A percentile compares a stretch with the other conserved stretches of the same genome.
phyloP scores from a whole-genome alignment of 2,113 vertebrate species.

The Ivindomyrus marchei region DNA sequence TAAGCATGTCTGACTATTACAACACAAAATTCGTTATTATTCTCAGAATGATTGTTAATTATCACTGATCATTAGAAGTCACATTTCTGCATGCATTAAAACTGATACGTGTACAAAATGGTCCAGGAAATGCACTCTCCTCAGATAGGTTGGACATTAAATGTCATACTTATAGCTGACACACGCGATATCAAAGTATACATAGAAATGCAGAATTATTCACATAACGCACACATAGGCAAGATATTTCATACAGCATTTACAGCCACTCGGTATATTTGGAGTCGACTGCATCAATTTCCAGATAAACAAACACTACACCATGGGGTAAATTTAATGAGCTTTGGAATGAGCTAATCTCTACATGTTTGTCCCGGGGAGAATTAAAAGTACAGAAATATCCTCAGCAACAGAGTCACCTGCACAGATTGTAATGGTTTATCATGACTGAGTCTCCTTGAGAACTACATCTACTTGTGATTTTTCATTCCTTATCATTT shows the following conservation, averaged over 20 bases:
- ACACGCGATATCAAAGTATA: not conserved
- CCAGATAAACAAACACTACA: slow-evolving; percentile 9
- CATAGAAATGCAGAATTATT: not conserved
- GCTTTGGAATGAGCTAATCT: slow-evolving; percentile 23
- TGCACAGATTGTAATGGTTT: slow-evolving; percentile 54
- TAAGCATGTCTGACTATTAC: not conserved
- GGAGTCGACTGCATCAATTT: not conserved
- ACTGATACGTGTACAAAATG: not conserved
- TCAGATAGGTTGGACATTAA: not conserved
- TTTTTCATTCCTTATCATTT: slow-evolving; percentile 67
- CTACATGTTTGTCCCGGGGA: slow-evolving; percentile 11
- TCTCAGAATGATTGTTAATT: not conserved
- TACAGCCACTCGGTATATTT: not conserved
- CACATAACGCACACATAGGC: not conserved
- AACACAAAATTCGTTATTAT: not conserved
- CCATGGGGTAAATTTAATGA: slow-evolving; percentile 24
- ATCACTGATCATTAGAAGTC: not conserved
- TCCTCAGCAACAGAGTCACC: slow-evolving; percentile 23
- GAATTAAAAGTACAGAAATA: slow-evolving; percentile 24
- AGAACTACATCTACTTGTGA: slow-evolving; percentile 67
- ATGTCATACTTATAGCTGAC: not conserved
- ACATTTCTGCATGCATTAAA: not conserved
- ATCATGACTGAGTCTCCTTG: slow-evolving; percentile 63
- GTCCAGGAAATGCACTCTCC: not conserved
- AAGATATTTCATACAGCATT: not conserved